Evolutionary conservation across 2,888 invertebrate genomes (phyloP).

Genomic region (Lasiommata megera): DNA sequence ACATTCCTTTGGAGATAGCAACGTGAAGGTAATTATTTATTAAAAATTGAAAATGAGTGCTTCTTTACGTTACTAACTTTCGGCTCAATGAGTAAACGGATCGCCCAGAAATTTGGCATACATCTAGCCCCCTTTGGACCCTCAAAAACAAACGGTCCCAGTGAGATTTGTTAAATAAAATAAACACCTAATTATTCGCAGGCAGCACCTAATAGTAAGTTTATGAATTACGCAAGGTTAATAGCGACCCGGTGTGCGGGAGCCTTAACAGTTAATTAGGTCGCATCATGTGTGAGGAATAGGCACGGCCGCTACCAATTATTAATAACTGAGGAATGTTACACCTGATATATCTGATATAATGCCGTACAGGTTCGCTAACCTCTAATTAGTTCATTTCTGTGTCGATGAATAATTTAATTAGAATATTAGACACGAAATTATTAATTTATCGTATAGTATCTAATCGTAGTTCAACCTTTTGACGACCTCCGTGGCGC

Average conservation of each 20-base stretch:
- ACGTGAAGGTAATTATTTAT: too few relatives aligned
- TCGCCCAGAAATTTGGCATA: too few relatives aligned
- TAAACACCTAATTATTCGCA: too few relatives aligned
- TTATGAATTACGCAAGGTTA: not conserved
- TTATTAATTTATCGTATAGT: conserved; percentile 2
- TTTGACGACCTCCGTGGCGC: too few relatives aligned
- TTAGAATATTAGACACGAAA: conserved; percentile 7
- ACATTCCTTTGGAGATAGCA: too few relatives aligned
- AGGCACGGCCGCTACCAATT: conserved; percentile 16
- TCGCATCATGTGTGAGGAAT: conserved; percentile 27
- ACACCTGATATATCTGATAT: conserved; percentile 21
- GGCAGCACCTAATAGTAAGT: too few relatives aligned
- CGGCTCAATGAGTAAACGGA: too few relatives aligned
- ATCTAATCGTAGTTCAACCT: not conserved
- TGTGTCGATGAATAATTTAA: conserved; percentile 11
- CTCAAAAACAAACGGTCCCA: too few relatives aligned
- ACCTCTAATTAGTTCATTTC: conserved; percentile 10
- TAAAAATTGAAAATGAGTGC: too few relatives aligned
- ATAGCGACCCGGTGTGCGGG: not conserved
- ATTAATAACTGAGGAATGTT: conserved; percentile 22
- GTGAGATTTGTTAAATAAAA: too few relatives aligned
- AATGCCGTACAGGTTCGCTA: conserved; percentile 13
- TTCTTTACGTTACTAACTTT: too few relatives aligned
- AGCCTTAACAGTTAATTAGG: conserved; percentile 18
- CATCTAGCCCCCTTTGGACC: too few relatives aligned